Percentiles rank a stretch among this genome's conserved stretches.
Evolutionary conservation across 2,797 vertebrate species (phyloP).

Genomic region (Eidolon dupreanum): DNA sequence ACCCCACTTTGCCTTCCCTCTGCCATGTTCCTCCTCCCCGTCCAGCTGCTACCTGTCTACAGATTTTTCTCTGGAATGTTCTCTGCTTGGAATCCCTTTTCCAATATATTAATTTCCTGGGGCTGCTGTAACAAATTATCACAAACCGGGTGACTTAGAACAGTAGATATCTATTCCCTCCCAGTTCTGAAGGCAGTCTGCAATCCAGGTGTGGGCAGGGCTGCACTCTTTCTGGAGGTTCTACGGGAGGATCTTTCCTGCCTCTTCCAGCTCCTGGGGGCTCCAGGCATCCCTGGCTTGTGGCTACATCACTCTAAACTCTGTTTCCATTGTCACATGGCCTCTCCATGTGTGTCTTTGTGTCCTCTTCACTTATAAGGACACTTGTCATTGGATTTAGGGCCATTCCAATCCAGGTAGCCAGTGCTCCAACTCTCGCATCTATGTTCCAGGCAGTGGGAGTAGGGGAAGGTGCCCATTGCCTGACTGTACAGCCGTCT

Average conservation of each 20-base stretch:
- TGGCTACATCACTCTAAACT: neutral
- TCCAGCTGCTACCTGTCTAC: neutral
- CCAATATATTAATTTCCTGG: neutral
- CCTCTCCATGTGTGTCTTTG: neutral
- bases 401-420: neutral
- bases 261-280: neutral
- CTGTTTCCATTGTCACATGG: rapidly evolving
- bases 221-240: too few relatives aligned
- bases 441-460: neutral
- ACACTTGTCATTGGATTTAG: neutral
- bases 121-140: neutral
- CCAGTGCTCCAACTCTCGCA: too few relatives aligned
- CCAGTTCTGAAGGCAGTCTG: neutral
- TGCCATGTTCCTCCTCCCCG: rapidly evolving
- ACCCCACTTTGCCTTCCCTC: too few relatives aligned
- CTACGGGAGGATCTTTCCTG: neutral
- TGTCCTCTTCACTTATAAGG: neutral
- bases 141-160: neutral
- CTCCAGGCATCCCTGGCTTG: neutral
- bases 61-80: neutral
- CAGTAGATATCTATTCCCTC: neutral
- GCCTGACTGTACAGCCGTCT: neutral
- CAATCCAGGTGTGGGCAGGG: neutral
- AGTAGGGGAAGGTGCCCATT: neutral
- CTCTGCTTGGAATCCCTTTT: neutral